phyloP scores from a whole-genome alignment of 1,140 invertebrate species.

The Heliconius melpomene region DNA sequence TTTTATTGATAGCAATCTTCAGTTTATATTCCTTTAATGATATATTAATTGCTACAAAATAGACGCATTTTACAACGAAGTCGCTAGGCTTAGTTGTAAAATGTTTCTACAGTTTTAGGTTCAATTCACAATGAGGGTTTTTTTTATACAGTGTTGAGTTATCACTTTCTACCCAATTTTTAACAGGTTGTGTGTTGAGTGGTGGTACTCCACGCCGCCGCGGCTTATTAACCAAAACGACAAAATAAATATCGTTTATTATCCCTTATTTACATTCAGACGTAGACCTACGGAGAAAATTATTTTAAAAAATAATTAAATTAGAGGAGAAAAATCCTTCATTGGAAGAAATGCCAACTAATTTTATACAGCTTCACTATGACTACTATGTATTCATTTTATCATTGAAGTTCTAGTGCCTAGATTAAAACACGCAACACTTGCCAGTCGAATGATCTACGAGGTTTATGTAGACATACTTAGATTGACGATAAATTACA shows the following conservation, averaged over 20 bases:
- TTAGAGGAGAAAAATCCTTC: too few relatives aligned
- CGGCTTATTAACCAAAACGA: too few relatives aligned
- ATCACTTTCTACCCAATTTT: too few relatives aligned
- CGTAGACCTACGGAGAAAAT: too few relatives aligned
- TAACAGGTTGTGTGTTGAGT: too few relatives aligned
- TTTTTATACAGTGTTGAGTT: too few relatives aligned
- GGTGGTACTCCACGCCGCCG: too few relatives aligned
- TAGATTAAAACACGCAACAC: background rate
- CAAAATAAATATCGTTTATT: too few relatives aligned
- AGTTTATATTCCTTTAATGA: conserved; percentile 1
- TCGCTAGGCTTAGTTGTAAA: background rate
- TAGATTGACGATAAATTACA: background rate
- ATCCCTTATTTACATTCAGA: too few relatives aligned
- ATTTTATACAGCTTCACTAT: background rate
- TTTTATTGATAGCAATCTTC: background rate
- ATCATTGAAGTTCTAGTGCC: background rate
- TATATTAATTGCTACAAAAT: background rate
- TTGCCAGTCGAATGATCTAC: conserved; percentile 3
- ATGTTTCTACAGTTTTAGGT: background rate
- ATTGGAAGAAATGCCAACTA: background rate
- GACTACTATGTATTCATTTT: background rate
- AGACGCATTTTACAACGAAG: too few relatives aligned
- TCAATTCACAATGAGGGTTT: background rate
- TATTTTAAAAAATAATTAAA: too few relatives aligned
- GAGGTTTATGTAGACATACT: background rate